phyloP scores from a whole-genome alignment of 2,113 vertebrate genomes.

The Antechinus flavipes region DNA sequence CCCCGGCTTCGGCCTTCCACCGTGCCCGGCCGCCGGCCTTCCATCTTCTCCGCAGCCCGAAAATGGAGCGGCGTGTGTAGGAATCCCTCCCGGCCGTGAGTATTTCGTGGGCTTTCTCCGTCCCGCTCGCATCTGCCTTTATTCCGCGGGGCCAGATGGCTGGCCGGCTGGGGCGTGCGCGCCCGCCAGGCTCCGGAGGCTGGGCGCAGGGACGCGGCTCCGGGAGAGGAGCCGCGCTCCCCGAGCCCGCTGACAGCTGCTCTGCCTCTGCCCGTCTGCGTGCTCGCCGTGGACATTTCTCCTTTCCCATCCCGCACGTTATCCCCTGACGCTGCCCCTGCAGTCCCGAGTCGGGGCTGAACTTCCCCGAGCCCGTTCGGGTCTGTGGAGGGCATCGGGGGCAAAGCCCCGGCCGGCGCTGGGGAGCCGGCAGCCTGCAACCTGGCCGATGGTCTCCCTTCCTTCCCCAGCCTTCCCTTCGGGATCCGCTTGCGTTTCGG shows the following conservation, averaged over 20 bases:
- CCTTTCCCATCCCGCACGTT: conserved; percentile 79
- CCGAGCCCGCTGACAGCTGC: conserved; percentile 72
- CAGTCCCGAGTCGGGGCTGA: conserved; percentile 68
- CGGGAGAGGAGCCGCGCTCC: conserved; percentile 68
- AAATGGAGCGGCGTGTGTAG: conserved; percentile 82
- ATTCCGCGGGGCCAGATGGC: conserved; percentile 76
- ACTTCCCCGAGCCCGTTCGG: conserved; percentile 34
- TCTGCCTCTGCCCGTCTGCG: conserved; percentile 68
- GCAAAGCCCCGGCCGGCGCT: conserved; percentile 26
- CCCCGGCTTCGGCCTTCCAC: conserved; percentile 73
- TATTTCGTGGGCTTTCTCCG: conserved; percentile 58
- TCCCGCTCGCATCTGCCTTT: conserved; percentile 66
- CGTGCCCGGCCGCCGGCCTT: conserved; percentile 70
- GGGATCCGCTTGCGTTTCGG: conserved; percentile 1
- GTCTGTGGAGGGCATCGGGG: conserved; percentile 44
- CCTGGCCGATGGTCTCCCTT: conserved; percentile 36
- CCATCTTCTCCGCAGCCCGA: conserved; percentile 77
- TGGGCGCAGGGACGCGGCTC: conserved; percentile 48
- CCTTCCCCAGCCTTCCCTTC: conserved; percentile 72
- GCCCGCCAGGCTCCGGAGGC: conserved; percentile 62
- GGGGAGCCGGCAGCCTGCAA: conserved; percentile 32
- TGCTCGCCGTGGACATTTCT: conserved; percentile 80
- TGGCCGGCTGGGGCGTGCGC: not conserved
- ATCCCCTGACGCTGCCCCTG: conserved; percentile 69
- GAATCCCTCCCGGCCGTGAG: conserved; percentile 81